Conservation (phyloP, 1,140 invertebrate genomes). For the Maniola jurtina region DNA sequence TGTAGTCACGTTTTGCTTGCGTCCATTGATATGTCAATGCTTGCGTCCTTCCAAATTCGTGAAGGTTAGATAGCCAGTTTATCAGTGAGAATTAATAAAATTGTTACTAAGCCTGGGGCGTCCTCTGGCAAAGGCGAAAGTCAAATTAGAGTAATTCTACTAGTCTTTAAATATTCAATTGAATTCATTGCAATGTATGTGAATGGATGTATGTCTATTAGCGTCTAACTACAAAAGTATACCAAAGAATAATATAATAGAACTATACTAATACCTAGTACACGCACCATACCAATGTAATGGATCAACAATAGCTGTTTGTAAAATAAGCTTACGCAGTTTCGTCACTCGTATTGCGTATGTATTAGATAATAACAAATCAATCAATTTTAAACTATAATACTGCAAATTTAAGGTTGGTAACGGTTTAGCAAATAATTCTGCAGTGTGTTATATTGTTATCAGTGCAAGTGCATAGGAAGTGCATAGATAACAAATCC, state of each 20-base stretch:
- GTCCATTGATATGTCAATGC: too few species aligned
- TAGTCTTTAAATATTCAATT: too few species aligned
- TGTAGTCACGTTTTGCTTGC: neutral
- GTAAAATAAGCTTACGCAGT: neutral
- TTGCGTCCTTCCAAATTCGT: neutral
- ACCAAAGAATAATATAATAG: too few species aligned
- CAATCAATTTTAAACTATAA: neutral
- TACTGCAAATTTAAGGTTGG: too few species aligned
- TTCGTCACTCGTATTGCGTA: neutral
- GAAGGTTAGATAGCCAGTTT: neutral
- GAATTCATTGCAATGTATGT: too few species aligned
- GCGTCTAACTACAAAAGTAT: too few species aligned
- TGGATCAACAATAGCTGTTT: neutral
- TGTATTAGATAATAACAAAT: neutral
- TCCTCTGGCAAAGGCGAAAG: too few species aligned
- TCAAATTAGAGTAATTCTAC: too few species aligned
- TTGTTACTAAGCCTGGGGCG: too few species aligned
- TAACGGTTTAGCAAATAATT: neutral
- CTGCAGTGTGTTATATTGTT: neutral
- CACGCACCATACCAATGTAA: too few species aligned
- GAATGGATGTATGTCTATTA: too few species aligned
- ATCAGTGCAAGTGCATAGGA: slow-evolving; percentile 10
- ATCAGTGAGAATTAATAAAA: neutral
- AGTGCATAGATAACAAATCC: slow-evolving; percentile 16
- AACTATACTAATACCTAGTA: too few species aligned